A percentile compares a stretch with the other conserved stretches of the same genome.
Conservation (phyloP, 2,797 vertebrate genomes). For the Sebastes paucispinis region DNA sequence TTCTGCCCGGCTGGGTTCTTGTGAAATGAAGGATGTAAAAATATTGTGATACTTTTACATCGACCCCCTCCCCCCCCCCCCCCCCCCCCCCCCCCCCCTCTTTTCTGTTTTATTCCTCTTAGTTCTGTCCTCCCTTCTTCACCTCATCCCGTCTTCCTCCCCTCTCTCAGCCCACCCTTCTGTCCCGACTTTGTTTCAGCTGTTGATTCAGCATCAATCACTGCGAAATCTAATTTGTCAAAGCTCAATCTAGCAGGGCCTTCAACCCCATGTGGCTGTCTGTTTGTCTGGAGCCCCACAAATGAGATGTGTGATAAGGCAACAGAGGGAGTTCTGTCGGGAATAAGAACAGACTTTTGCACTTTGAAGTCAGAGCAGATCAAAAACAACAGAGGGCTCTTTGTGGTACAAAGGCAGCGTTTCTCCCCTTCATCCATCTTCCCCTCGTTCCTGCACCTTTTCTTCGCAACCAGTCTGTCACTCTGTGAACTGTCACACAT, state of each 20-base stretch:
- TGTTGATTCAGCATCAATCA: slow-evolving; percentile 77
- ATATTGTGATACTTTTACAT: slow-evolving; percentile 46
- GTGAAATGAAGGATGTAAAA: slow-evolving; percentile 52
- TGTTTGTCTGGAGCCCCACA: slow-evolving; percentile 72
- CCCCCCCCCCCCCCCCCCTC: no score
- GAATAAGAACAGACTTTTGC: slow-evolving; percentile 73
- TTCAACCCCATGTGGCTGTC: slow-evolving; percentile 63
- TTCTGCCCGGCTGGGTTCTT: slow-evolving; percentile 38
- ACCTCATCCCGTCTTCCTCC: not conserved
- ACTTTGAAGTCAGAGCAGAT: slow-evolving; percentile 80
- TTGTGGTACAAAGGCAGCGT: slow-evolving; percentile 77
- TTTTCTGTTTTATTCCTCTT: slow-evolving; percentile 2
- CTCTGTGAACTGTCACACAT: slow-evolving; percentile 60
- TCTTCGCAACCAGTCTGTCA: slow-evolving; percentile 61
- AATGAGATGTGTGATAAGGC: slow-evolving; percentile 79
- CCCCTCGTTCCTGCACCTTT: slow-evolving; percentile 59
- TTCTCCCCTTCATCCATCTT: slow-evolving; percentile 72
- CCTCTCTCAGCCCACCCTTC: slow-evolving; percentile 9
- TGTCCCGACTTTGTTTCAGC: slow-evolving; percentile 58
- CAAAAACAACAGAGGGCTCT: slow-evolving; percentile 77
- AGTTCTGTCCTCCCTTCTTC: not conserved
- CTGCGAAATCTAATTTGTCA: slow-evolving; percentile 77
- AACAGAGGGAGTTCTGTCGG: slow-evolving; percentile 69
- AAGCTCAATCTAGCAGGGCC: slow-evolving; percentile 63
- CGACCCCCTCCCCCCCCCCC: slow-evolving; percentile 2